Conservation (phyloP, 2,113 vertebrate species). For the Python bivittatus region DNA sequence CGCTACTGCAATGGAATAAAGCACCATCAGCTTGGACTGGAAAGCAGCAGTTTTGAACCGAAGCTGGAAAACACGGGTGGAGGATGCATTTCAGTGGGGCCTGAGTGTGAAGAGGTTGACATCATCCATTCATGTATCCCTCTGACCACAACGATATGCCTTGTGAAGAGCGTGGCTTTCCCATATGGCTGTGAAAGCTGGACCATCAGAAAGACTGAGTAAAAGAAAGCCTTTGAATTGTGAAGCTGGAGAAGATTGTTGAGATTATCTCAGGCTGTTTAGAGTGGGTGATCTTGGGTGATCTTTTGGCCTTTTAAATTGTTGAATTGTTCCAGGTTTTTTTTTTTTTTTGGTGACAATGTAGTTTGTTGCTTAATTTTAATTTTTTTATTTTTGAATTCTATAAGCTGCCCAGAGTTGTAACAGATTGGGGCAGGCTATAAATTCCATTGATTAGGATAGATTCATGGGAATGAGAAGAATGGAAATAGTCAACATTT, state of each 20-base stretch:
- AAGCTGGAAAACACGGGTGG: neutral
- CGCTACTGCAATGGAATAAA: too few species aligned
- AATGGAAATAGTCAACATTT: neutral
- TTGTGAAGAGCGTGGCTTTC: neutral
- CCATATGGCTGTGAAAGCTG: neutral
- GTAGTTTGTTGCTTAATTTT: too few species aligned
- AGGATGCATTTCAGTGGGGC: neutral
- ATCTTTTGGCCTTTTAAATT: too few species aligned
- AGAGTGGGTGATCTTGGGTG: too few species aligned
- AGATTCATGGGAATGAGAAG: neutral
- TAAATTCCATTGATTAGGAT: neutral
- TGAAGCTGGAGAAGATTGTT: too few species aligned
- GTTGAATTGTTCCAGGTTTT: too few species aligned
- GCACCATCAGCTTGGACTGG: too few species aligned
- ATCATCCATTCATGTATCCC: neutral
- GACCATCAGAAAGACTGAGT: neutral
- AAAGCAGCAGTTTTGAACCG: too few species aligned
- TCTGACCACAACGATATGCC: neutral
- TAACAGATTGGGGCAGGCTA: neutral
- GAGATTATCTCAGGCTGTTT: too few species aligned
- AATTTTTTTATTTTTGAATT: neutral
- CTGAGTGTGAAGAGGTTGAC: neutral
- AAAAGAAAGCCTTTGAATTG: too few species aligned
- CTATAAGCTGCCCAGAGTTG: neutral
- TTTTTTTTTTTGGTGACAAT: too few species aligned